phyloP scores from a whole-genome alignment of 2,113 vertebrate species.

The Typhlomys cinereus region DNA sequence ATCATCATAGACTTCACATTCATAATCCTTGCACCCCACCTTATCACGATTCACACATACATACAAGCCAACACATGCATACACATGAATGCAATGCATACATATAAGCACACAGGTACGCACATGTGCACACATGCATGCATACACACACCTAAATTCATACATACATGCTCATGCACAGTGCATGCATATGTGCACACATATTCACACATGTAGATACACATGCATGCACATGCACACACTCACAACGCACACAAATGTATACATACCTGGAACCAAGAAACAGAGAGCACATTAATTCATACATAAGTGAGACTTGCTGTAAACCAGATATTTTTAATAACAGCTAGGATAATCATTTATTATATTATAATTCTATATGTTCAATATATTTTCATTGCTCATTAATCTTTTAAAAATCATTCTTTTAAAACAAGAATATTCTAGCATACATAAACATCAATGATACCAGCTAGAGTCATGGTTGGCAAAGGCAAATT shows the following conservation, averaged over 20 bases:
- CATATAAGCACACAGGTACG: not conserved
- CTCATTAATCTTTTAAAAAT: not conserved
- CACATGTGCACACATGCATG: not conserved
- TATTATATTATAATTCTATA: not conserved
- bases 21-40: not conserved
- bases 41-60: not conserved
- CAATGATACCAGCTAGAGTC: not conserved
- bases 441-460: not conserved
- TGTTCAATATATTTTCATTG: not conserved
- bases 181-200: no score
- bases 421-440: not conserved
- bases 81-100: not conserved
- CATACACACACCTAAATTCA: no score
- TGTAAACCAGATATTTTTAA: not conserved
- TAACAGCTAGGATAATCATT: not conserved
- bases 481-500: not conserved
- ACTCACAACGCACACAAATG: not conserved
- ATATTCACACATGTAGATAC: no score
- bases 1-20: not conserved
- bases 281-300: accelerated
- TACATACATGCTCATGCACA: not conserved
- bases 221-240: not conserved
- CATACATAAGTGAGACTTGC: not conserved
- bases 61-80: no score
- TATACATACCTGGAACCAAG: not conserved